Evolutionary conservation across 2,888 invertebrate genomes (phyloP).

Genomic region (Entomobrya proxima): DNA sequence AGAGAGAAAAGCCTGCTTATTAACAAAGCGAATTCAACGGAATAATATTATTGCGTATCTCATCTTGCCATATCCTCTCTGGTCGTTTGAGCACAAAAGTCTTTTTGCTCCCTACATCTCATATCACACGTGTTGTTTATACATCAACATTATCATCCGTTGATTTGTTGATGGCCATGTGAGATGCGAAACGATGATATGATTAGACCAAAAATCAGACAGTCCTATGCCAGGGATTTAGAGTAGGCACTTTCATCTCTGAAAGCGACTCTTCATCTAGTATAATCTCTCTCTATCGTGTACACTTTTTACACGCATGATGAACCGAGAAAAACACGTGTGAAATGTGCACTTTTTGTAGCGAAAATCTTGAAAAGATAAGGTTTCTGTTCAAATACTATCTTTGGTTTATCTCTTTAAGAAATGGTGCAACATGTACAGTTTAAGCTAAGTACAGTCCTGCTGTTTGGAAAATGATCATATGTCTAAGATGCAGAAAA

Average conservation of each 20-base stretch:
- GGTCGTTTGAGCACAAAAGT: not conserved
- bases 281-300: not conserved
- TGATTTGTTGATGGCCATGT: conserved; percentile 23
- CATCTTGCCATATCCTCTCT: too few relatives aligned
- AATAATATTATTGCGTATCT: not conserved
- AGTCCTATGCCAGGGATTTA: too few relatives aligned
- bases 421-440: too few relatives aligned
- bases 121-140: not conserved
- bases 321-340: conserved; percentile 3
- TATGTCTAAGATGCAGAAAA: not conserved
- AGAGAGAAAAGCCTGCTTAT: not conserved
- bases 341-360: conserved; percentile 1
- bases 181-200: conserved; percentile 2
- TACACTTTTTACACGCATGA: conserved; percentile 2
- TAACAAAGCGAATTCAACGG: not conserved
- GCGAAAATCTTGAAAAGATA: too few relatives aligned
- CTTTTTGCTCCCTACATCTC: not conserved
- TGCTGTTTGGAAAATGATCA: not conserved
- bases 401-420: too few relatives aligned
- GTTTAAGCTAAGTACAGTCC: conserved; percentile 11
- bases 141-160: not conserved
- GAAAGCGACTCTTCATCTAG: not conserved
- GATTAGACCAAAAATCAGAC: not conserved
- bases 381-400: too few relatives aligned
- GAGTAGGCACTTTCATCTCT: not conserved